Evolutionary conservation across 2,113 vertebrate genomes (phyloP), one percentile per base, ranked within the genome.

Genomic region (Fregetta grallaria): DNA sequence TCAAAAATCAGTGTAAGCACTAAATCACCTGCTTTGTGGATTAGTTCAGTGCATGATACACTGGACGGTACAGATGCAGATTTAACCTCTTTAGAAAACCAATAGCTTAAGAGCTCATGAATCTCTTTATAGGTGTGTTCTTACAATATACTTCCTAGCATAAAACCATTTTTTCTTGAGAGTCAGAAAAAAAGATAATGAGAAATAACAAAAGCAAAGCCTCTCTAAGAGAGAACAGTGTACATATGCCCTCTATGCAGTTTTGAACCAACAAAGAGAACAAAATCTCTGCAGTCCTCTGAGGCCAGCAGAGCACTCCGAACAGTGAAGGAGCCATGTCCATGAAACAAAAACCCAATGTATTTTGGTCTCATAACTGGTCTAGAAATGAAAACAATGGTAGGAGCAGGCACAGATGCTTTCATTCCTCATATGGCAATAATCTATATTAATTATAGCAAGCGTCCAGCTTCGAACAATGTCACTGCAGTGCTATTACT

Each of bases 361-460:
- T 65, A 76, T 63, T 88, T 68, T 61, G 32, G 30, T 91, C 32
- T 93, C 9, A 22, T 74, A 71, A 53, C 36, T 70, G 38, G 7
- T 74, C n/a, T 79, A 74, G 66, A 93, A 90, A 82, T 26, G 14
- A 66, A 89, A 91, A 70, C 66, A 80, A 22, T 55, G 50, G 58
- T 22, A 85, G 77, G 11, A 88, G 45, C 26, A 84, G 71, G 73
- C 85, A 80, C 42, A 92, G 89, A 62, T 3, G 9, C 25, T 79
- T 90, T 71, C 32, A 59, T 88, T 91, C 36, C 74, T 94, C 55
- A 38, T 36, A 62, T 23, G 30, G 40, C 70, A 91, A 87, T 92
- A 91, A 94, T 94, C 53, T 94, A 19, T 97, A 97, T 94, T 95
- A 96, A 95, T 95, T 96, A 95, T 67, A 94, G 67, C 73, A 92